Percentiles rank a stretch among this genome's conserved stretches.
Conservation (phyloP, 2,888 invertebrate genomes). For the Torymus auratus region DNA sequence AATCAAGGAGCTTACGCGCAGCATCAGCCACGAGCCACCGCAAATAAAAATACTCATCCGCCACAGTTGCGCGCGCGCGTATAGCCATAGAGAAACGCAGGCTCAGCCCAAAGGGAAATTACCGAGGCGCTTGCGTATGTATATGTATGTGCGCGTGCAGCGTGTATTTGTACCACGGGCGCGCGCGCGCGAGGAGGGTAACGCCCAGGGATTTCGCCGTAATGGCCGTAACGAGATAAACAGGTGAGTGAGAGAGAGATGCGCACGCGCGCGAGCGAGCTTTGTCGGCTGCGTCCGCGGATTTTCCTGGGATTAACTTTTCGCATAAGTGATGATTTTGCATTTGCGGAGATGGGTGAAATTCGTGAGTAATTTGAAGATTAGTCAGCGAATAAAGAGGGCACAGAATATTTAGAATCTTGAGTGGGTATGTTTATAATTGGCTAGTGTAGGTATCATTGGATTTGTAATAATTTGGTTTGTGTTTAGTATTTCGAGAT, state of each 20-base stretch:
- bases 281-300: neutral
- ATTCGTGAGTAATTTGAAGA: too few relatives aligned
- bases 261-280: neutral
- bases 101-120: constrained; percentile 41
- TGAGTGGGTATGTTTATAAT: too few relatives aligned
- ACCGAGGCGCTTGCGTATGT: constrained; percentile 6
- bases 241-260: constrained; percentile 10
- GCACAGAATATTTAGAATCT: too few relatives aligned
- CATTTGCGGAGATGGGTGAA: neutral
- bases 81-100: neutral
- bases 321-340: neutral
- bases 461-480: too few relatives aligned
- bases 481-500: too few relatives aligned
- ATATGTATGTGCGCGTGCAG: neutral
- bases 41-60: constrained; percentile 2
- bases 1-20: constrained; percentile 10
- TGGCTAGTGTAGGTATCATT: too few relatives aligned
- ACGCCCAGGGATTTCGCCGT: constrained; percentile 28
- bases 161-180: neutral
- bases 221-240: constrained; percentile 47
- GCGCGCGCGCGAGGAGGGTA: neutral
- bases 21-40: neutral
- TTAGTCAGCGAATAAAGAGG: too few relatives aligned
- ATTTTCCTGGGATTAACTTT: constrained; percentile 1
- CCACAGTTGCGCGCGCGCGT: neutral